These are phyloP conservation scores for Montipora efflorescens DNA, from an alignment of 64 coral and sea anemone genomes.

Conservation along the genomic window DNA sequence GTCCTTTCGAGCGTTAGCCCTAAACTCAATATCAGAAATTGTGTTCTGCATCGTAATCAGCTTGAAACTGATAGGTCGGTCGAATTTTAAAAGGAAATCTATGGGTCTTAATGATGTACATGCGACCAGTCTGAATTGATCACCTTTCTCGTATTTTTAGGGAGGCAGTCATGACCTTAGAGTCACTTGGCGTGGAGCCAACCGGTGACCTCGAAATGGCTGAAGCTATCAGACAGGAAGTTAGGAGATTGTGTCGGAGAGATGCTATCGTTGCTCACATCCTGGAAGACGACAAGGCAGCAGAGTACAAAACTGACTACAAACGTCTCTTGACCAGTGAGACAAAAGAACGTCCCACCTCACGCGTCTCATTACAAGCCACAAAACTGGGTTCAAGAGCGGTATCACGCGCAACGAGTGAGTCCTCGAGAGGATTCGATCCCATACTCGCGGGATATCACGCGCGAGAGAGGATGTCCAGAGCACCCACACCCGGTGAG, in stretches of 20 bases:
- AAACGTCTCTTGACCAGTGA: conserved; percentile 74
- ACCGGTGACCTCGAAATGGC: conserved; percentile 91
- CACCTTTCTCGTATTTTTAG: conserved; percentile 10
- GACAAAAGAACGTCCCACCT: neutral
- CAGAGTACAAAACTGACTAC: conserved; percentile 68
- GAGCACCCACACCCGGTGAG: conserved; percentile 62
- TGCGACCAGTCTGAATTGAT: neutral
- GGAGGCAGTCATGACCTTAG: conserved; percentile 77
- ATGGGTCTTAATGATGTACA: too few species aligned
- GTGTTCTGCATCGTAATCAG: too few species aligned
- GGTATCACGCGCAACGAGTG: conserved; percentile 58
- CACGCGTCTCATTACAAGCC: conserved; percentile 48
- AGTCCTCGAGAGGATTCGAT: conserved; percentile 89
- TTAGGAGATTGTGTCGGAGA: conserved; percentile 68
- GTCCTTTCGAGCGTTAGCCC: too few species aligned
- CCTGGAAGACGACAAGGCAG: conserved; percentile 69
- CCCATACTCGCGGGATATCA: conserved; percentile 94
- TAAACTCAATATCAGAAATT: too few species aligned
- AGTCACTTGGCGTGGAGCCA: conserved; percentile 82
- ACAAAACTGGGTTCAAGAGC: conserved; percentile 32
- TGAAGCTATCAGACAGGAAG: conserved; percentile 84
- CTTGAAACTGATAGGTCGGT: too few species aligned
- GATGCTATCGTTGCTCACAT: conserved; percentile 85
- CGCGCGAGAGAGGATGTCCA: conserved; percentile 85
- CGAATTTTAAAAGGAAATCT: too few species aligned